Conservation (phyloP, 2,888 invertebrate species). For the Parapristionchus giblindavisi region DNA sequence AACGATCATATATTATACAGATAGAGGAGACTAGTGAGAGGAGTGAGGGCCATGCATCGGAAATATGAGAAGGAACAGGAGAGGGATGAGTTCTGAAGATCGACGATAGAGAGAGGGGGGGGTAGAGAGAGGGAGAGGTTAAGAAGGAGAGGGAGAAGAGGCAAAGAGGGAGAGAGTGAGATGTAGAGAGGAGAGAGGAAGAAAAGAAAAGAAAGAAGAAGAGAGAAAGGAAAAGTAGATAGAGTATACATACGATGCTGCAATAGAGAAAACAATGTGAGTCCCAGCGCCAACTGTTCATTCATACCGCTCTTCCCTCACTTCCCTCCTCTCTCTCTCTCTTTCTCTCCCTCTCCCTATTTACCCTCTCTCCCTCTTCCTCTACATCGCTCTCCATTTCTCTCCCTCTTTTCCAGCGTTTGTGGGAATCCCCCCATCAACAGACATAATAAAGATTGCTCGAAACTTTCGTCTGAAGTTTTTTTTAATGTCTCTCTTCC, state of each 20-base stretch:
- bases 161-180: conserved; percentile 1
- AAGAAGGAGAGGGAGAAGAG: conserved; percentile 22
- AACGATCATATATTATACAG: too few species aligned
- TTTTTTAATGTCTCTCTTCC: too few species aligned
- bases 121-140: conserved; percentile 14
- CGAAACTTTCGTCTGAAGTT: too few species aligned
- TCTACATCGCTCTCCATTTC: not conserved
- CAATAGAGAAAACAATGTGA: not conserved
- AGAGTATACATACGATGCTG: not conserved
- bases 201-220: conserved; percentile 36
- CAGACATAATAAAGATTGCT: too few species aligned
- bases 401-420: not conserved
- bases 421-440: too few species aligned
- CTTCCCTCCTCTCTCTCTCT: not conserved
- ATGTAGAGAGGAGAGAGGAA: conserved; percentile 37
- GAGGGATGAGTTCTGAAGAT: not conserved
- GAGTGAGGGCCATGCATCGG: too few species aligned
- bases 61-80: too few species aligned
- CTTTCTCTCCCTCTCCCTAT: not conserved
- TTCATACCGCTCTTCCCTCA: not conserved
- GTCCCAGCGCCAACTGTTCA: not conserved
- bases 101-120: not conserved
- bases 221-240: conserved; percentile 30
- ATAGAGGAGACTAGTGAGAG: too few species aligned
- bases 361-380: not conserved